phyloP scores from a whole-genome alignment of 2,888 invertebrate genomes.

The Conomelus anceps region DNA sequence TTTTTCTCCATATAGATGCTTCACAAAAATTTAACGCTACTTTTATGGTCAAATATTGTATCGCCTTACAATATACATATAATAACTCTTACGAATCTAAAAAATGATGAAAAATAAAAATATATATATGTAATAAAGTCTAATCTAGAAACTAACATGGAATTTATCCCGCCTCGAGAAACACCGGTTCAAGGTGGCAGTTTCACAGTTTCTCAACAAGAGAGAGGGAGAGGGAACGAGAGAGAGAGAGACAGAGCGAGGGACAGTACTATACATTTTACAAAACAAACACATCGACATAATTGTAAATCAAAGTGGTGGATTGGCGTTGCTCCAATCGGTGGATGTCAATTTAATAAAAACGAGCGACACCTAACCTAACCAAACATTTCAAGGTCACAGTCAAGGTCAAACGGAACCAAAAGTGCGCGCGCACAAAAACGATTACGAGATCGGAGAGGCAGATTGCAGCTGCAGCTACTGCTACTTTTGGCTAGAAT shows the following conservation, averaged over 20 bases:
- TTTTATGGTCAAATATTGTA: constrained; percentile 1
- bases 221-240: background rate
- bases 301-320: background rate
- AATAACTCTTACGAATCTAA: constrained; percentile 22
- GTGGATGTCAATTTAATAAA: background rate
- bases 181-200: constrained; percentile 17
- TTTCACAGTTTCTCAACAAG: constrained; percentile 17
- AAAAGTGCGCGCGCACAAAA: no score
- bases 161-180: constrained; percentile 22
- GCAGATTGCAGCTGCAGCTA: background rate
- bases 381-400: background rate
- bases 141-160: constrained; percentile 27
- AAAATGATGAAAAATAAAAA: constrained; percentile 22
- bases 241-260: background rate
- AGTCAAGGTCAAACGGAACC: background rate
- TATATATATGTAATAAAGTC: constrained; percentile 1
- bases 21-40: constrained; percentile 11
- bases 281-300: constrained; percentile 7
- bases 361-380: background rate
- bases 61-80: constrained; percentile 20
- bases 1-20: background rate
- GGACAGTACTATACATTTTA: constrained; percentile 15
- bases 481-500: background rate
- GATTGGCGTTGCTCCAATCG: background rate
- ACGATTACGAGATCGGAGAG: background rate